Conservation (phyloP, 2,113 vertebrate species). For the Ramphastos sulfuratus region DNA sequence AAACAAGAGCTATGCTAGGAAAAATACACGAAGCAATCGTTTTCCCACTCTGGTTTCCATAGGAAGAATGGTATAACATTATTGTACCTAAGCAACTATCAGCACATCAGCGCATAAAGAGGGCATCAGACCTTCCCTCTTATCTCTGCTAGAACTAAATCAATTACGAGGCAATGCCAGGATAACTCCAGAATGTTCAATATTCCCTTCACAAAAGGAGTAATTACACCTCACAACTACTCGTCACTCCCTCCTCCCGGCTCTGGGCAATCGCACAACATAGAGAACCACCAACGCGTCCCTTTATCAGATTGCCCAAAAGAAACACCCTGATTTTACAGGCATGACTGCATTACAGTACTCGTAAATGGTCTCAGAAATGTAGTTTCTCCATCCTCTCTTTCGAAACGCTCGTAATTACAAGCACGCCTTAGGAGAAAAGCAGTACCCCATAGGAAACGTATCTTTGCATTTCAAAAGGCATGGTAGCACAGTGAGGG, state of each 20-base stretch:
- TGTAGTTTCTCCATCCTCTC: background rate
- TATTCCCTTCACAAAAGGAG: background rate
- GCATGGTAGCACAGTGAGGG: background rate
- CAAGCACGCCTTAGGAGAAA: background rate
- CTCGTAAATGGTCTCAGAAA: background rate
- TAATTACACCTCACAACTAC: background rate
- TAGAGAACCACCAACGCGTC: background rate
- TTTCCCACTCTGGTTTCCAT: background rate
- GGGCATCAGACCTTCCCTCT: background rate
- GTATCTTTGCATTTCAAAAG: background rate
- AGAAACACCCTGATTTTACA: background rate
- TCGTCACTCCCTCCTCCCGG: too few species aligned
- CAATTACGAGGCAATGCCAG: fast-evolving
- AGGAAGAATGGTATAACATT: fast-evolving
- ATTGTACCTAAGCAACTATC: background rate
- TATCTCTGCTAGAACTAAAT: background rate
- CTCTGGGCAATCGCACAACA: background rate
- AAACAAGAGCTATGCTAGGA: background rate
- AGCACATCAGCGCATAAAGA: background rate
- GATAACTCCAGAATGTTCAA: background rate
- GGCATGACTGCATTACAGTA: fast-evolving
- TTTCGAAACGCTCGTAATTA: background rate
- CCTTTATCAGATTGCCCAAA: background rate
- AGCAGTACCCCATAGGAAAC: background rate
- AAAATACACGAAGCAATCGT: background rate